A percentile compares a stretch with the other conserved stretches of the same genome.
Conservation (phyloP, 2,888 invertebrate species). For the Acholoe squamosa region DNA sequence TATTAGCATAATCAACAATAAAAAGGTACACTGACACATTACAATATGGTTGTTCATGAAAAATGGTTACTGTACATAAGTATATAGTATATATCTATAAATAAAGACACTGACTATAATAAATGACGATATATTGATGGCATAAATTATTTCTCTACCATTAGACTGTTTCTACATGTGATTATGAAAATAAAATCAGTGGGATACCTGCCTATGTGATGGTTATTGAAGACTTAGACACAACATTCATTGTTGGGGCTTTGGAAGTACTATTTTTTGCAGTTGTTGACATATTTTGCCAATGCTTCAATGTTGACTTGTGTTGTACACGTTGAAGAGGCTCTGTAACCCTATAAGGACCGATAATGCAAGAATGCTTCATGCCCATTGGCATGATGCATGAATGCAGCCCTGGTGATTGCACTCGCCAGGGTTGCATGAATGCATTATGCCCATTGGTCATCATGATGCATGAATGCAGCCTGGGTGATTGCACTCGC, state of each 20-base stretch:
- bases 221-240: neutral
- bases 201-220: neutral
- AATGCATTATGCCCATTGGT: too few species aligned
- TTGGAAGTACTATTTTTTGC: neutral
- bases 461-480: too few species aligned
- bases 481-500: neutral
- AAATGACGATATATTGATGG: neutral
- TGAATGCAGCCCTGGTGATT: too few species aligned
- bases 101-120: too few species aligned
- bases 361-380: too few species aligned
- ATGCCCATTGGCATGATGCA: too few species aligned
- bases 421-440: too few species aligned
- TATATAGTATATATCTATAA: too few species aligned
- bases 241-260: neutral
- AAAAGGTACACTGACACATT: too few species aligned
- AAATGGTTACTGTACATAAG: too few species aligned
- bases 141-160: neutral
- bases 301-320: neutral
- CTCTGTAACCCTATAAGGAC: neutral
- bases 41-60: too few species aligned
- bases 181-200: neutral
- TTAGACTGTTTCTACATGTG: neutral
- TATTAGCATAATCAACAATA: too few species aligned
- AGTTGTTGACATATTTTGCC: neutral
- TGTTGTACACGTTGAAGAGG: neutral